Conservation (phyloP, 2,113 vertebrate genomes). For the Carassius auratus region DNA sequence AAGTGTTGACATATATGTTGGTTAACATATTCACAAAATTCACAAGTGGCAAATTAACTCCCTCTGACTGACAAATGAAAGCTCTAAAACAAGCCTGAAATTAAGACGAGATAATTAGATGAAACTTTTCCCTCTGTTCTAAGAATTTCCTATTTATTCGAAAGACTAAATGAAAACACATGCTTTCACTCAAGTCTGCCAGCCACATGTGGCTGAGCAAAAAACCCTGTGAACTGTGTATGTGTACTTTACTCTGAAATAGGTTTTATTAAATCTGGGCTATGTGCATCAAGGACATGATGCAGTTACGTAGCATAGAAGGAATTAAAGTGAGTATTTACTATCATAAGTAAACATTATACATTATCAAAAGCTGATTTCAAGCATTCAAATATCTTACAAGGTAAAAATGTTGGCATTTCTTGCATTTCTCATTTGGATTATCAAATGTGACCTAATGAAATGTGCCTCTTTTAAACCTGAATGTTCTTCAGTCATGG, state of each 20-base stretch:
- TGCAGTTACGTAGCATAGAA: not conserved
- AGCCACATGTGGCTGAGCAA: constrained; percentile 39
- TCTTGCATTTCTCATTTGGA: not conserved
- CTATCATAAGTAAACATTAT: not conserved
- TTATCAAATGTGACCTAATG: constrained; percentile 8
- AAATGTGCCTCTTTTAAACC: constrained; percentile 27
- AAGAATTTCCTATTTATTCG: constrained; percentile 56
- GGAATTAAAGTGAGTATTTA: not conserved
- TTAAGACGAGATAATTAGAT: constrained; percentile 49
- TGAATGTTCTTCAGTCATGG: constrained; percentile 16
- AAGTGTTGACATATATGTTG: constrained; percentile 31
- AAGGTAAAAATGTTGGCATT: not conserved
- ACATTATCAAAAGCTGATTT: constrained; percentile 31
- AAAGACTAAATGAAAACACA: constrained; percentile 56
- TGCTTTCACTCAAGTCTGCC: constrained; percentile 42
- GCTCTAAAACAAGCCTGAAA: constrained; percentile 28
- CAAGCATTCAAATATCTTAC: not conserved
- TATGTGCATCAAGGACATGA: constrained; percentile 7
- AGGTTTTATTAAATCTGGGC: not conserved
- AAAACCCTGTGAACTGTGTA: constrained; percentile 12
- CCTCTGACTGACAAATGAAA: constrained; percentile 27
- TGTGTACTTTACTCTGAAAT: constrained; percentile 5
- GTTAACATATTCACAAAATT: constrained; percentile 28
- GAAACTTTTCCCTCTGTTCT: constrained; percentile 42
- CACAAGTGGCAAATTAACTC: constrained; percentile 18